A percentile compares a stretch with the other conserved stretches of the same genome.
phyloP scores from a whole-genome alignment of 2,797 vertebrate genomes.

The Alectoris magna region DNA sequence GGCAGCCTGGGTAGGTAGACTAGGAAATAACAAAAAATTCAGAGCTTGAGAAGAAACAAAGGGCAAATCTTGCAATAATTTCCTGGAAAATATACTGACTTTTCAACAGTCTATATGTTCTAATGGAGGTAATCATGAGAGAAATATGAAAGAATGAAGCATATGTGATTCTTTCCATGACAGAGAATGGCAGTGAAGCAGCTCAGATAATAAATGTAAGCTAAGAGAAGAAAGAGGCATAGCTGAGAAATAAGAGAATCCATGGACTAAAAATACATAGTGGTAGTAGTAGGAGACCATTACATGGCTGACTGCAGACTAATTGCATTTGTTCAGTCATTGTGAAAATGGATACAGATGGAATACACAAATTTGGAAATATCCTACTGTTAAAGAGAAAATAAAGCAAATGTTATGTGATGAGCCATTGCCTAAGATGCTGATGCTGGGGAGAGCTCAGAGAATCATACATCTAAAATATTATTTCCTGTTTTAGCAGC shows the following conservation, averaged over 20 bases:
- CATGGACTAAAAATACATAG: conserved; percentile 62
- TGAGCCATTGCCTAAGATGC: conserved; percentile 51
- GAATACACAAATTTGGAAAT: conserved; percentile 67
- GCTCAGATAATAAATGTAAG: conserved; percentile 32
- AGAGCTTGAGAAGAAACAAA: conserved; percentile 18
- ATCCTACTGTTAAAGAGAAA: conserved; percentile 72
- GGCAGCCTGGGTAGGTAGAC: background rate
- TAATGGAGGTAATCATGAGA: background rate
- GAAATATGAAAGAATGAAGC: background rate
- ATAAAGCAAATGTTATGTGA: conserved; percentile 69
- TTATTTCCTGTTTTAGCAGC: conserved; percentile 70
- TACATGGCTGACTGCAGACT: conserved; percentile 81
- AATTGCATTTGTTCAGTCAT: conserved; percentile 82
- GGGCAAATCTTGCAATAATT: background rate
- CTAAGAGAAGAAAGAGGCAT: conserved; percentile 22
- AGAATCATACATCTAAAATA: conserved; percentile 60
- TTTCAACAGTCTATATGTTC: background rate
- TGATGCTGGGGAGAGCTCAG: conserved; percentile 39
- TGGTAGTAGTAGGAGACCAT: conserved; percentile 76
- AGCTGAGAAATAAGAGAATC: conserved; percentile 46
- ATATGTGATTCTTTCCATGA: conserved; percentile 1
- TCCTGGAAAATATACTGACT: background rate
- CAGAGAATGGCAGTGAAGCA: conserved; percentile 3
- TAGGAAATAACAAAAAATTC: background rate
- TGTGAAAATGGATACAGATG: conserved; percentile 80